Evolutionary conservation across 2,797 vertebrate species (phyloP).

Genomic region (Pseudomugil tenellus): DNA sequence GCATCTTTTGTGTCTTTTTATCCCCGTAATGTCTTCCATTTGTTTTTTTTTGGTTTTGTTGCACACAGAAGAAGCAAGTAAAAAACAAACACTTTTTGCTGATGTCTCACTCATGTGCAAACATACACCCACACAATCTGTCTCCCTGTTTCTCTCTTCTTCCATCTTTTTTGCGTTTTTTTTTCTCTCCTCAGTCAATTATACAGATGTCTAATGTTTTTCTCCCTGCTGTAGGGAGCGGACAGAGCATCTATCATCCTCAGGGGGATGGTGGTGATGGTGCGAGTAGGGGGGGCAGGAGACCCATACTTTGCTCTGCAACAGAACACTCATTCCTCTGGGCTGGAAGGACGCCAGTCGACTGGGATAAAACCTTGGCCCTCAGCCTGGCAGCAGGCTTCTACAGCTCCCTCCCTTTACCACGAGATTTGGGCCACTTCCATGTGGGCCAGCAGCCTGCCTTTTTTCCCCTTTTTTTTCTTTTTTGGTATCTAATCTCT

Average conservation of each 20-base stretch:
- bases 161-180: conserved; percentile 29
- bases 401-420: conserved; percentile 69
- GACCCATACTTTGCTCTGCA: conserved; percentile 61
- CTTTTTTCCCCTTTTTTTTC: conserved; percentile 26
- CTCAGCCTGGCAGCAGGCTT: conserved; percentile 69
- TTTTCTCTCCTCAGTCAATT: conserved; percentile 78
- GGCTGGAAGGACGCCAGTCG: conserved; percentile 78
- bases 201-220: conserved; percentile 81
- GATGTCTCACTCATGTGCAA: conserved; percentile 60
- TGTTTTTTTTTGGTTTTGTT: conserved; percentile 25
- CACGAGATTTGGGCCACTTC: conserved; percentile 77
- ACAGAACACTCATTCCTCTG: conserved; percentile 70
- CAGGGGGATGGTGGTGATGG: conserved; percentile 48
- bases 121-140: conserved; percentile 63
- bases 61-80: conserved; percentile 31
- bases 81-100: conserved; percentile 47
- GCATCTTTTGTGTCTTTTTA: conserved; percentile 34
- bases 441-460: conserved; percentile 77
- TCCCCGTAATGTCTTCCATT: conserved; percentile 47
- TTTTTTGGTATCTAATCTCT: conserved; percentile 70
- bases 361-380: conserved; percentile 77
- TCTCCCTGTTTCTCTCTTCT: conserved; percentile 34
- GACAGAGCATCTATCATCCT: conserved; percentile 81
- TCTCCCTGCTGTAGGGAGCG: conserved; percentile 70
- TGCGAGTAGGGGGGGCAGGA: conserved; percentile 49